Conservation (phyloP, 2,113 vertebrate species). For the Uropsilus gracilis region DNA sequence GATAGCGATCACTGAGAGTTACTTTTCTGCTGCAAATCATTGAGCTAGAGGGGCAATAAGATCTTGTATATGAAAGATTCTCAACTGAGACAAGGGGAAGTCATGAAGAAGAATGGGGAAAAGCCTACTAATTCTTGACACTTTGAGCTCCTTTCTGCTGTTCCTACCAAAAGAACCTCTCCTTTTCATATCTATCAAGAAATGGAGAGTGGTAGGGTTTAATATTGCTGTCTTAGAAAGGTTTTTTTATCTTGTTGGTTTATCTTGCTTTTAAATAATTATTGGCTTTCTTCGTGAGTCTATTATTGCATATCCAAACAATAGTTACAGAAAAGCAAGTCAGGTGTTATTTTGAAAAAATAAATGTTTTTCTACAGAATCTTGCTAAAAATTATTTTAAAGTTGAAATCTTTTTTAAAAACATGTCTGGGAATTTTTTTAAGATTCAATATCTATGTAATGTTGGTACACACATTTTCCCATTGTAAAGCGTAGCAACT, state of each 20-base stretch:
- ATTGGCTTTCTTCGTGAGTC: constrained; percentile 47
- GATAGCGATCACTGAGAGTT: constrained; percentile 2
- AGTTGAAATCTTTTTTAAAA: constrained; percentile 53
- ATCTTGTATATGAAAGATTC: not conserved
- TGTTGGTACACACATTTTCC: constrained; percentile 44
- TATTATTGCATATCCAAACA: constrained; percentile 46
- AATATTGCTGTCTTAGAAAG: constrained; percentile 29
- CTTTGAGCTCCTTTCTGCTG: not conserved
- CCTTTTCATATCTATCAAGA: constrained; percentile 49
- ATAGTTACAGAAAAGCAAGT: constrained; percentile 47
- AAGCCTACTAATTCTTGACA: not conserved
- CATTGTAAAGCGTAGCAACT: constrained; percentile 38
- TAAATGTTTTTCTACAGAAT: constrained; percentile 53
- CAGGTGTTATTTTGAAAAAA: constrained; percentile 36
- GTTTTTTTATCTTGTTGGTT: not conserved
- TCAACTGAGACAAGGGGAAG: not conserved
- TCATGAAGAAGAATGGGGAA: not conserved
- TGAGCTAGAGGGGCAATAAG: not conserved
- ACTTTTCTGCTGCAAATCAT: constrained; percentile 46
- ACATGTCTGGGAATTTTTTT: constrained; percentile 52
- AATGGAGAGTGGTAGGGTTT: constrained; percentile 37
- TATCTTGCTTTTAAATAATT: constrained; percentile 63
- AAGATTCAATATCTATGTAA: constrained; percentile 49
- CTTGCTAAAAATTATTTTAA: constrained; percentile 12
- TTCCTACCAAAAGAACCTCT: not conserved